Evolutionary conservation across 2,113 vertebrate species (phyloP).

Genomic region (Eurypyga helias): DNA sequence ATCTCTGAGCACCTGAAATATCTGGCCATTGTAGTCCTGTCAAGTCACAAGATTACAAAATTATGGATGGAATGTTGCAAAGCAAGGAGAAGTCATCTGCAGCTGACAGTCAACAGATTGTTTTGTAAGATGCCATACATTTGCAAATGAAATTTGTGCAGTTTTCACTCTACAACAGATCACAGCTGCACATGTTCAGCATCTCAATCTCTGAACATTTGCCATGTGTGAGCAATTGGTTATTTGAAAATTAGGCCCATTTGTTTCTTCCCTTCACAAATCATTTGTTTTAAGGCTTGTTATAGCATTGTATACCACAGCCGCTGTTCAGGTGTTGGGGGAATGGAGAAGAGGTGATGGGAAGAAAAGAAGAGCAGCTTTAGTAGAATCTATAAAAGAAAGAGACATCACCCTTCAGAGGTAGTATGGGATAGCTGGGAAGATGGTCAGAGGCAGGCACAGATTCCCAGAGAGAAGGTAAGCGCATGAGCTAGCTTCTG

Average conservation of each 20-base stretch:
- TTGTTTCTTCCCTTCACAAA: not conserved
- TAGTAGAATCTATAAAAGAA: not conserved
- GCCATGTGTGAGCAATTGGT: not conserved
- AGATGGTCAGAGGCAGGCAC: not conserved
- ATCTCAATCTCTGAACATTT: slow-evolving; percentile 39
- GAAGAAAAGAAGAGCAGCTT: not conserved
- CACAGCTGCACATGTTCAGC: slow-evolving; percentile 43
- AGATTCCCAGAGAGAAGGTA: not conserved
- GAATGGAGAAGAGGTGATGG: not conserved
- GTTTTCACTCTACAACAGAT: not conserved
- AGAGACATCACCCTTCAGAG: not conserved
- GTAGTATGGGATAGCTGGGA: not conserved
- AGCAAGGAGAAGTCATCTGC: slow-evolving; percentile 2
- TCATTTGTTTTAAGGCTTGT: not conserved
- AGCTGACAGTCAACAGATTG: slow-evolving; percentile 54
- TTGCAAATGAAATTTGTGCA: slow-evolving; percentile 46
- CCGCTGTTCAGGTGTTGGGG: not conserved
- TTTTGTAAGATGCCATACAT: slow-evolving; percentile 22
- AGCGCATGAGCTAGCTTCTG: not conserved
- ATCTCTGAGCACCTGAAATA: not conserved
- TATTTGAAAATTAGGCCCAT: slow-evolving; percentile 39
- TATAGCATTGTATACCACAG: not conserved
- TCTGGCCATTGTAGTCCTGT: not conserved
- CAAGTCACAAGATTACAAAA: slow-evolving; percentile 47
- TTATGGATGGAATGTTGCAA: slow-evolving; percentile 32